Conservation (phyloP, 1,140 invertebrate genomes). For the Ctenoplectra terminalis region DNA sequence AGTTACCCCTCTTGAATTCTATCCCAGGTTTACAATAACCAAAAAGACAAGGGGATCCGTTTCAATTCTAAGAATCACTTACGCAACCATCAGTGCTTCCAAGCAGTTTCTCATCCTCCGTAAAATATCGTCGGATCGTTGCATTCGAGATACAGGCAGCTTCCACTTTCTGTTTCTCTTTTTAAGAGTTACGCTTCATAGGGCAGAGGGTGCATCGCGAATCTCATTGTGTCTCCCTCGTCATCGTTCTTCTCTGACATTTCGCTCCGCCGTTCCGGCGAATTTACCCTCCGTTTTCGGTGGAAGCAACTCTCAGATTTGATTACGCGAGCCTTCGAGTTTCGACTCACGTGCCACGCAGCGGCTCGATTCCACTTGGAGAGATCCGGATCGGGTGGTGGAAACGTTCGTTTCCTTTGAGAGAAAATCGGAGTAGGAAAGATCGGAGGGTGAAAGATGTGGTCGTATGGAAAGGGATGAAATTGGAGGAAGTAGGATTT, state of each 20-base stretch:
- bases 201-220: background rate
- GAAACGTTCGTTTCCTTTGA: background rate
- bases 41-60: background rate
- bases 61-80: constrained; percentile 2
- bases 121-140: background rate
- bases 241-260: constrained; percentile 4
- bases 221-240: background rate
- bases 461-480: background rate
- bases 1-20: background rate
- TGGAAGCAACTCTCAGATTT: constrained; percentile 5
- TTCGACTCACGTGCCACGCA: constrained; percentile 2
- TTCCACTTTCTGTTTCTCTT: background rate
- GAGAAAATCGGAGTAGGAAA: background rate
- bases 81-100: background rate
- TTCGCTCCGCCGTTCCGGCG: background rate
- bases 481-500: background rate
- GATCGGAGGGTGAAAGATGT: too few species aligned
- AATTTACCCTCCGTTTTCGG: background rate
- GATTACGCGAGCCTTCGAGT: constrained; percentile 4
- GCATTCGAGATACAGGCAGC: too few species aligned
- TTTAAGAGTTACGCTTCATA: background rate
- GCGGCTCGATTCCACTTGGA: background rate
- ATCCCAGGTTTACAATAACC: background rate
- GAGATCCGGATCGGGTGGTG: background rate
- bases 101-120: background rate